Percentiles rank a stretch among this genome's conserved stretches.
phyloP scores from a whole-genome alignment of 2,113 vertebrate species.

The Castor canadensis region DNA sequence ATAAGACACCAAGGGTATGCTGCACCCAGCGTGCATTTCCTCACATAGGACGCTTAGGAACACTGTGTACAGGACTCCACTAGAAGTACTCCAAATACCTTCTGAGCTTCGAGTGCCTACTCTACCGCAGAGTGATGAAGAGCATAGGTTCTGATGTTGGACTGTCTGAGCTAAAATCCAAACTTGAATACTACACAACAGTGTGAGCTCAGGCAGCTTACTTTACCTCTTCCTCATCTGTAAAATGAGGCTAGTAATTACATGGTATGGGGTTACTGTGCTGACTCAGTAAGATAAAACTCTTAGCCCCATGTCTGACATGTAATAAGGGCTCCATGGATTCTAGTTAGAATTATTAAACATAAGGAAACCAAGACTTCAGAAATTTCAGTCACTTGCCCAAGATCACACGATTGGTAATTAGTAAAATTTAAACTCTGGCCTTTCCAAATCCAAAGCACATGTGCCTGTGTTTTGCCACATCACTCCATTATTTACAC shows the following conservation, averaged over 20 bases:
- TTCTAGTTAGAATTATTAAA: constrained; percentile 51
- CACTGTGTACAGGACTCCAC: background rate
- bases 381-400: constrained; percentile 50
- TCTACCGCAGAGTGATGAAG: background rate
- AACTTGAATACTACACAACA: background rate
- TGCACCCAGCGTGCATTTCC: background rate
- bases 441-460: constrained; percentile 71
- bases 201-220: background rate
- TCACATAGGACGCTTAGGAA: background rate
- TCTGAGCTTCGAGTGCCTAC: background rate
- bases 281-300: background rate
- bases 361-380: constrained; percentile 46
- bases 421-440: constrained; percentile 67
- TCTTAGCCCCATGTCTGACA: background rate
- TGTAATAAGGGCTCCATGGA: background rate
- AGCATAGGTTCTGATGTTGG: background rate
- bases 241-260: background rate
- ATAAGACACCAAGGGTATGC: background rate
- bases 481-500: constrained; percentile 59
- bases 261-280: background rate
- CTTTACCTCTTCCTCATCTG: background rate
- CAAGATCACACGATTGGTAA: constrained; percentile 53
- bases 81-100: background rate
- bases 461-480: constrained; percentile 60
- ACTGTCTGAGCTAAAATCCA: background rate